Percentiles rank a stretch among this genome's conserved stretches.
These are phyloP conservation scores for Corythucha ciliata DNA, from an alignment of 2,888 invertebrate genomes.

Conservation along the genomic window DNA sequence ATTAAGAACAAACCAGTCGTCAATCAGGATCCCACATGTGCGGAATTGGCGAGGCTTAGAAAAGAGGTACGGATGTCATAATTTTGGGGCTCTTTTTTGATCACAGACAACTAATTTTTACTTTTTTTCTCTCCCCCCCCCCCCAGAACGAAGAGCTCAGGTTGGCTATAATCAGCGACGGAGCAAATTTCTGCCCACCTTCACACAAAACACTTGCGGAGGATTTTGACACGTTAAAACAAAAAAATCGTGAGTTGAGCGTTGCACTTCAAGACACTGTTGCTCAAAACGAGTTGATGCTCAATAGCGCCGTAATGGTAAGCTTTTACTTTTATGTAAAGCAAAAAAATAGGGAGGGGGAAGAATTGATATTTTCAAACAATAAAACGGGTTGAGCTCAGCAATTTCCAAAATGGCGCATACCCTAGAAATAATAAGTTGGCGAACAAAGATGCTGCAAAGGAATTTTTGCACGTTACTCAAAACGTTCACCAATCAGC, in stretches of 20 bases:
- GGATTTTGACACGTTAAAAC: slow-evolving; percentile 49
- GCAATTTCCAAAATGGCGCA: too few relatives aligned
- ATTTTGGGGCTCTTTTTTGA: too few relatives aligned
- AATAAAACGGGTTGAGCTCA: too few relatives aligned
- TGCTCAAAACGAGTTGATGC: slow-evolving; percentile 59
- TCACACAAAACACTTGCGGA: slow-evolving; percentile 48
- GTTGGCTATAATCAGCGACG: slow-evolving; percentile 49
- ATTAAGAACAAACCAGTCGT: slow-evolving; percentile 84
- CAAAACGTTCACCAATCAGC: too few relatives aligned
- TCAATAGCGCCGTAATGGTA: slow-evolving; percentile 55
- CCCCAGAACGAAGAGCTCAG: slow-evolving; percentile 49
- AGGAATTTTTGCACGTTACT: too few relatives aligned
- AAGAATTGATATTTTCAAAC: too few relatives aligned
- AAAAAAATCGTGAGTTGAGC: slow-evolving; percentile 55
- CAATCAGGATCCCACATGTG: slow-evolving; percentile 71
- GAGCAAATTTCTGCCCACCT: slow-evolving; percentile 38
- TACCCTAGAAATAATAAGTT: too few relatives aligned
- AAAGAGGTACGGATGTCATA: slow-evolving; percentile 53
- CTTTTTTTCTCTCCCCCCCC: too few relatives aligned
- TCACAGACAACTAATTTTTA: too few relatives aligned
- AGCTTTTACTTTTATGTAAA: too few relatives aligned
- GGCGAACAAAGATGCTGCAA: too few relatives aligned
- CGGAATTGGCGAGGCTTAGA: slow-evolving; percentile 67
- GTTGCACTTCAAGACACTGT: slow-evolving; percentile 55
- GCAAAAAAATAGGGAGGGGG: too few relatives aligned